These are phyloP conservation scores for Micropoecilia bifurca DNA, from an alignment of 2,797 vertebrate species.

Conservation along the genomic window DNA sequence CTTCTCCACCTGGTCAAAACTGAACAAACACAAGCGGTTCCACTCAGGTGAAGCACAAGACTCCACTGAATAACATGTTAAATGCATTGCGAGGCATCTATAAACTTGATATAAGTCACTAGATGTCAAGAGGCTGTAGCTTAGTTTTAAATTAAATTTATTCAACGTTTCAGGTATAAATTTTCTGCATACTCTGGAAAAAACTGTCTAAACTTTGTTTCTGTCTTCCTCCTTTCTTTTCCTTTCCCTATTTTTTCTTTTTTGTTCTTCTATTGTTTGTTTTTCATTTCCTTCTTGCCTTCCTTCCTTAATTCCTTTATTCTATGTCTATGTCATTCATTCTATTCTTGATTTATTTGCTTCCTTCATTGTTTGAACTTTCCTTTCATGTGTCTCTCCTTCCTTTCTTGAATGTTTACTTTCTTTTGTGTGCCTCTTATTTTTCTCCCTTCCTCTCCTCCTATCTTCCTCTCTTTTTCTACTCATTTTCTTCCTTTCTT, in stretches of 20 bases:
- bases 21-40: slow-evolving; percentile 37
- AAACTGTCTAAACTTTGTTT: neutral
- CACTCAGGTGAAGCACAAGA: slow-evolving; percentile 24
- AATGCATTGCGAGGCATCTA: neutral
- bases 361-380: neutral
- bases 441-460: neutral
- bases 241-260: neutral
- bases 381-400: neutral
- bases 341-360: neutral
- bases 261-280: neutral
- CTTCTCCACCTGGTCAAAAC: slow-evolving; percentile 58
- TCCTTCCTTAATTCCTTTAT: neutral
- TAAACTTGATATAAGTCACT: neutral
- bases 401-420: neutral
- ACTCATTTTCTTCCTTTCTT: neutral
- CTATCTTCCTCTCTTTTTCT: neutral
- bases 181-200: neutral
- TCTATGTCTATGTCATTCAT: neutral
- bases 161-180: neutral
- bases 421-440: neutral
- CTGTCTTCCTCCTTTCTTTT: neutral
- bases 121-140: neutral
- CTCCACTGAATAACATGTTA: slow-evolving; percentile 1
- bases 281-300: neutral
- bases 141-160: neutral